Evolutionary conservation across 2,888 invertebrate species (phyloP).

Genomic region (Neoaliturus tenellus): DNA sequence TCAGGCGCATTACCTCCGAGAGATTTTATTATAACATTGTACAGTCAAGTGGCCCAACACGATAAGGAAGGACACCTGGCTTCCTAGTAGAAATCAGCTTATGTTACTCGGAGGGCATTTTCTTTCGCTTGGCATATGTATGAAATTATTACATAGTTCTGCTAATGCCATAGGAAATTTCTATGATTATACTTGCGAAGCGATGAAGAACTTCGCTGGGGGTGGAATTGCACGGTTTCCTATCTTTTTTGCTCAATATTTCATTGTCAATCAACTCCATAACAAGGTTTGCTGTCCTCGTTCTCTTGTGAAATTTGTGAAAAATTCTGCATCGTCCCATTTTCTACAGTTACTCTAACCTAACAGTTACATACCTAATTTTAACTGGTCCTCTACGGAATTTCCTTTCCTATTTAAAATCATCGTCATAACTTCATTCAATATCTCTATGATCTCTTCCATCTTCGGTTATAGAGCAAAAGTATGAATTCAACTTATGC

Average conservation of each 20-base stretch:
- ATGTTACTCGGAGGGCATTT: neutral
- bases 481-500: too few species aligned
- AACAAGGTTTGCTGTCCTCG: neutral
- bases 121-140: conserved; percentile 31
- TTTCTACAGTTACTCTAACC: neutral
- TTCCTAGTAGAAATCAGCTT: conserved; percentile 32
- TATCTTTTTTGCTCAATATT: neutral
- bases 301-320: neutral
- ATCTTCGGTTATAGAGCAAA: neutral
- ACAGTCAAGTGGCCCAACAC: conserved; percentile 64
- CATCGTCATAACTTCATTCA: conserved; percentile 3
- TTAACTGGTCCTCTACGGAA: neutral
- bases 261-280: neutral
- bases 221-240: conserved; percentile 10
- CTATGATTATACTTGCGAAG: conserved; percentile 1
- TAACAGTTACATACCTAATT: neutral
- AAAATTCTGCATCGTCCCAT: conserved; percentile 22
- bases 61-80: neutral
- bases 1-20: conserved; percentile 67
- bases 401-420: neutral
- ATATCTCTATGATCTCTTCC: conserved; percentile 1
- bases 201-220: neutral
- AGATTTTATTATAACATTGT: conserved; percentile 68
- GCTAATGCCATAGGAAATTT: conserved; percentile 8
- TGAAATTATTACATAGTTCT: neutral